These are phyloP conservation scores for Allobates femoralis DNA, from an alignment of 2,797 vertebrate species.

Conservation along the genomic window DNA sequence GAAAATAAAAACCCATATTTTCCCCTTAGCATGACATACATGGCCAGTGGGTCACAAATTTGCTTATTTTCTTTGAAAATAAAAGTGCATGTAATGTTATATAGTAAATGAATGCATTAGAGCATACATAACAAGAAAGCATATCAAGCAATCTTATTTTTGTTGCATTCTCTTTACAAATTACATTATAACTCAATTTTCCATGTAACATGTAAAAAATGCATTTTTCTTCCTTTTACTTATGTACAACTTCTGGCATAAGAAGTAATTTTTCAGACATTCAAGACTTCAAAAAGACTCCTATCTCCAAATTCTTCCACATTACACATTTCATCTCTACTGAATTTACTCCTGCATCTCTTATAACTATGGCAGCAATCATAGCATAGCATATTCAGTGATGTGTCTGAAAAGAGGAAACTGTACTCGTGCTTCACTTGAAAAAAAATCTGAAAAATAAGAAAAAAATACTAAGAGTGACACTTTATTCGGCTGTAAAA, in stretches of 20 bases:
- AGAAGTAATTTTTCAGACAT: conserved; percentile 34
- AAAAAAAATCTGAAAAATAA: background rate
- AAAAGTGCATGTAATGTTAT: background rate
- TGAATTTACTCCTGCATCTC: background rate
- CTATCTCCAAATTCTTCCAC: conserved; percentile 7
- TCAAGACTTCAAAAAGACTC: conserved; percentile 28
- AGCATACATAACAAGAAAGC: background rate
- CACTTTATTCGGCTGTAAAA: background rate
- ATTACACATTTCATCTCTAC: conserved; percentile 24
- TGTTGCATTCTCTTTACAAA: conserved; percentile 12
- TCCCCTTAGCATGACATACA: background rate
- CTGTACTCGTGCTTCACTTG: background rate
- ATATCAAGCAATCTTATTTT: background rate
- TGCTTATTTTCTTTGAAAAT: background rate
- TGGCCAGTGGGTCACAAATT: background rate
- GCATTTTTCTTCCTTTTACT: conserved; percentile 21
- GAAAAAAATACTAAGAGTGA: background rate
- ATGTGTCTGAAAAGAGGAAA: background rate
- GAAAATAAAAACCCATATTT: background rate
- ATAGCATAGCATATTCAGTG: background rate
- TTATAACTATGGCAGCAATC: background rate
- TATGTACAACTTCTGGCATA: background rate
- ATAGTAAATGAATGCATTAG: background rate
- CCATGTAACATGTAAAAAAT: conserved; percentile 3
- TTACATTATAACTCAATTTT: conserved; percentile 25